A percentile compares a stretch with the other conserved stretches of the same genome.
These are phyloP conservation scores for Rotaria sp. DNA, from an alignment of 2,888 invertebrate species.

Conservation along the genomic window DNA sequence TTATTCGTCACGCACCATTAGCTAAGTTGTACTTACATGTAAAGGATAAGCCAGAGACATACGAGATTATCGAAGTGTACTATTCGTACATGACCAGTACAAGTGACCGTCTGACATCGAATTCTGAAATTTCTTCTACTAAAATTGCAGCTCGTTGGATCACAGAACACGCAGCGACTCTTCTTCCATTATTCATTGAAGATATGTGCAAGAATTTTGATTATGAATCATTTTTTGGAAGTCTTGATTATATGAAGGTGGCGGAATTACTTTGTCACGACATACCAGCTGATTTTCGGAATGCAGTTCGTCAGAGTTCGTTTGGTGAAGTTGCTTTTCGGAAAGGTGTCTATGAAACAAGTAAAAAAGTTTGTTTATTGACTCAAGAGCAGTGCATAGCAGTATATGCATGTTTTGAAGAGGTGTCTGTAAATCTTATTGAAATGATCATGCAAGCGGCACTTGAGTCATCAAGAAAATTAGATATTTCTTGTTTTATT, in stretches of 20 bases:
- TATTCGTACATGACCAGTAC: neutral
- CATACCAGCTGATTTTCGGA: neutral
- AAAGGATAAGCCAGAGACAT: neutral
- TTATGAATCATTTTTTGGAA: neutral
- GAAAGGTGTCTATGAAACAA: neutral
- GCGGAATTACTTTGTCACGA: neutral
- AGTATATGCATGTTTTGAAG: neutral
- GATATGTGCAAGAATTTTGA: neutral
- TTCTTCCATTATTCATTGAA: neutral
- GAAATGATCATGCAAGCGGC: neutral
- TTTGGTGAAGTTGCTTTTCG: neutral
- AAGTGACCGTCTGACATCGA: neutral
- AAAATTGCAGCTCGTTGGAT: neutral
- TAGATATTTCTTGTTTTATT: neutral
- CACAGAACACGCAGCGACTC: neutral
- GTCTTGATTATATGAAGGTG: neutral
- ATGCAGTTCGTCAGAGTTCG: neutral
- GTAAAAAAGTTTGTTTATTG: neutral
- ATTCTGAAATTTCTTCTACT: neutral
- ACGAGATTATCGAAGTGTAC: neutral
- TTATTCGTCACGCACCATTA: neutral
- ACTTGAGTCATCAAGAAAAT: neutral
- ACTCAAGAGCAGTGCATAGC: neutral
- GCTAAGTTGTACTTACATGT: neutral
- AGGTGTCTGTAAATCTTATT: neutral